Conservation (phyloP, 2,888 invertebrate genomes). For the Vannuccia rotundouncinata region DNA sequence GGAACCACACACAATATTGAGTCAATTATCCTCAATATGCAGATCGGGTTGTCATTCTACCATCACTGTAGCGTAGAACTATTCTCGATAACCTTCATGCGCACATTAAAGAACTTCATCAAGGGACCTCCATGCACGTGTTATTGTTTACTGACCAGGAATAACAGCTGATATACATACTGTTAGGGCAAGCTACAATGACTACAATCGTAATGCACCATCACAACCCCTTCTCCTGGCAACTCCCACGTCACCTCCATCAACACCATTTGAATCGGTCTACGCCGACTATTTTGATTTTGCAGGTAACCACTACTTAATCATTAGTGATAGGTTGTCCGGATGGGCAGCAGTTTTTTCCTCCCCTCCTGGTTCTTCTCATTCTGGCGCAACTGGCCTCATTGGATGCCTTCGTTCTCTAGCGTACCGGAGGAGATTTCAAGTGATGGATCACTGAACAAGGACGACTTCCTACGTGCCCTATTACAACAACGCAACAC, state of each 20-base stretch:
- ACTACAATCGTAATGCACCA: neutral
- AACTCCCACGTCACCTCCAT: neutral
- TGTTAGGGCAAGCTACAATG: neutral
- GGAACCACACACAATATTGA: too few relatives aligned
- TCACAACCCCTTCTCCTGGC: neutral
- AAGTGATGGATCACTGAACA: conserved; percentile 41
- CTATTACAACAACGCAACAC: conserved; percentile 42
- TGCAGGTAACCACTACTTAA: conserved; percentile 41
- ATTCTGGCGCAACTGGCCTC: conserved; percentile 40
- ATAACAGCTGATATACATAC: conserved; percentile 22
- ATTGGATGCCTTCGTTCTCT: conserved; percentile 40
- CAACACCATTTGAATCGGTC: conserved; percentile 40
- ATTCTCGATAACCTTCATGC: neutral
- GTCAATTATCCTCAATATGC: too few relatives aligned
- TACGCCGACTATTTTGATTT: conserved; percentile 41
- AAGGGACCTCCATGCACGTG: neutral
- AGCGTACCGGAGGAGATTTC: conserved; percentile 42
- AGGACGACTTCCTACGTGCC: conserved; percentile 41
- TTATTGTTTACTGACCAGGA: neutral
- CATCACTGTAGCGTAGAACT: neutral
- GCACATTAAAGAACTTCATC: neutral
- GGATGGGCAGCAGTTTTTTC: conserved; percentile 41
- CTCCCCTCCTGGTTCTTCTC: conserved; percentile 1
- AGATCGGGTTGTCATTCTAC: neutral
- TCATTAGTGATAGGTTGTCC: conserved; percentile 42